Evolutionary conservation across 2,888 invertebrate species (phyloP), one percentile per base, ranked within the genome.

Genomic region (Lampropteryx suffumata): DNA sequence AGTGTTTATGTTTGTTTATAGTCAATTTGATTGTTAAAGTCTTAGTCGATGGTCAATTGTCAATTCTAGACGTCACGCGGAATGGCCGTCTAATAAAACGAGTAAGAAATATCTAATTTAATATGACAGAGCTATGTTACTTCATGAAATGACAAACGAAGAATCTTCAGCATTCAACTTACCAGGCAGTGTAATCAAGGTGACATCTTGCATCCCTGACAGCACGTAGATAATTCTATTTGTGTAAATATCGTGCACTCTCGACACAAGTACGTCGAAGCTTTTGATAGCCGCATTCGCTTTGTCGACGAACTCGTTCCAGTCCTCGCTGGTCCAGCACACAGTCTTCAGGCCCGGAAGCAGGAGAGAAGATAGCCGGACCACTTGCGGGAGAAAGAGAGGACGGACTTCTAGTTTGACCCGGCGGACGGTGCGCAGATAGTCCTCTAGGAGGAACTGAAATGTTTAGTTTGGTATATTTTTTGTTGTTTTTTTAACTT

Each of bases 381-480:
- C 95, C 55, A 98, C 91, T 89, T 98, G 97, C 0, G 97, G 97
- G 26, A 97, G 91, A 74, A 98, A 94, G 41, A 99, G 88, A 13
- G 97, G 96, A n/a, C 98, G 93, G 10, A 98, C 96, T 84, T 98
- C 98, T 34, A 95, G 84, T 71, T 97, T 96, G 0, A 97, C 96
- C 24, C 93, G 92, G 44, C 93, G 92, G 0, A 96, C 94, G 1
- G 94, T 94, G 36, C 91, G 86, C 26, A 94, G 84, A 67, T 96
- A 96, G 76, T 95, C 94, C 72, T 95, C 94, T 49, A 97, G 91
- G 33, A 97, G 91, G 73, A 95, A 93, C 94, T 96, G 83, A 13
- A 37, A 35, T n/a, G 1, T 8, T 3, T 0, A 21, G 21, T 21
- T n/a, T n/a, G n/a, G n/a, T 21, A 21, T 21, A 2, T 21, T 2